These are phyloP conservation scores for Solen grandis DNA, from an alignment of 1,140 invertebrate genomes.

Conservation along the genomic window DNA sequence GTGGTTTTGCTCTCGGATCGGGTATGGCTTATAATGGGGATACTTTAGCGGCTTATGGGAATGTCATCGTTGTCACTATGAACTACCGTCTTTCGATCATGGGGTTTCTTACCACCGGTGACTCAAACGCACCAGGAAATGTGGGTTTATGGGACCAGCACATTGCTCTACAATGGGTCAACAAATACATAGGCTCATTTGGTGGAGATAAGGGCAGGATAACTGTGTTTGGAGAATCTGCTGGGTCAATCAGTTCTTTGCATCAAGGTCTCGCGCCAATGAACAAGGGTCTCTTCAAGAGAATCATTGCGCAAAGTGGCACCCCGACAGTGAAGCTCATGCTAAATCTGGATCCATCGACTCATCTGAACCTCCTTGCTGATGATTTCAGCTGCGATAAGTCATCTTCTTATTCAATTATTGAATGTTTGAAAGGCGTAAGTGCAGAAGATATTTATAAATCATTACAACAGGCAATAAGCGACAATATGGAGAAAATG, in stretches of 20 bases:
- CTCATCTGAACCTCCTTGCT: constrained; percentile 11
- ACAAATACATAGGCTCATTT: constrained; percentile 86
- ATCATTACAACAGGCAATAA: neutral
- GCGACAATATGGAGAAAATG: neutral
- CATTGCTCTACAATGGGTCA: constrained; percentile 87
- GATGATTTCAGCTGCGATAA: constrained; percentile 8
- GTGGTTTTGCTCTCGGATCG: constrained; percentile 93
- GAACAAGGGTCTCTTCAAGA: constrained; percentile 42
- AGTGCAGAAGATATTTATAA: neutral
- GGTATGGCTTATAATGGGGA: constrained; percentile 94
- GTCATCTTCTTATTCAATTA: neutral
- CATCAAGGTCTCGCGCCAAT: constrained; percentile 18
- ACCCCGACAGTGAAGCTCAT: neutral
- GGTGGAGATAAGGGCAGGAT: constrained; percentile 87
- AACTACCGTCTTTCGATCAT: constrained; percentile 91
- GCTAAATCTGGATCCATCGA: neutral
- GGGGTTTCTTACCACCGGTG: constrained; percentile 95
- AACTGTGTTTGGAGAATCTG: constrained; percentile 83
- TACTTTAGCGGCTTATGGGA: constrained; percentile 85
- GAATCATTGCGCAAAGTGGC: constrained; percentile 50
- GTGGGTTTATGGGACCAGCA: constrained; percentile 95
- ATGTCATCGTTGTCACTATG: constrained; percentile 89
- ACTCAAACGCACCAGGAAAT: constrained; percentile 94
- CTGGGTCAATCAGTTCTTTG: constrained; percentile 40
- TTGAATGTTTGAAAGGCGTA: constrained; percentile 24